phyloP scores from a whole-genome alignment of 2,113 vertebrate species.

The Brachyistius frenatus region DNA sequence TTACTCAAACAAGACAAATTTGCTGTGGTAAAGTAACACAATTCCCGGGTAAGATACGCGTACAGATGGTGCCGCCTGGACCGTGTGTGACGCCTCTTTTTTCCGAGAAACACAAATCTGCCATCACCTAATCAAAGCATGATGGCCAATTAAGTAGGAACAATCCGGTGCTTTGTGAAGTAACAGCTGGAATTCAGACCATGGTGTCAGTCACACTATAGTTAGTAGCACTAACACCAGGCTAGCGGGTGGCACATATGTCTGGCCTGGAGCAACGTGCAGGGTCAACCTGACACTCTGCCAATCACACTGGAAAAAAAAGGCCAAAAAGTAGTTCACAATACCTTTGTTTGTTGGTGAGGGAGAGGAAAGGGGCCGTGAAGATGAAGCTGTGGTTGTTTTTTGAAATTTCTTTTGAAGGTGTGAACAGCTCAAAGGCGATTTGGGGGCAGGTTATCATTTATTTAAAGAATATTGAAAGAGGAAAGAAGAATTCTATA shows the following conservation, averaged over 20 bases:
- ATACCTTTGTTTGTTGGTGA: conserved; percentile 12
- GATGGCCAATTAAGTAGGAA: conserved; percentile 35
- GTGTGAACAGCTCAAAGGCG: conserved; percentile 16
- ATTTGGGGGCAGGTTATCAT: conserved; percentile 16
- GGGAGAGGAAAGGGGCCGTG: not conserved
- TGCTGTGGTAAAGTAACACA: not conserved
- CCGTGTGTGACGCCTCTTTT: conserved; percentile 17
- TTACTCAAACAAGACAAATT: not conserved
- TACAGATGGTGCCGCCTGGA: conserved; percentile 48
- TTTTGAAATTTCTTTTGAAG: conserved; percentile 20
- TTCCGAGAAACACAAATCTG: conserved; percentile 28
- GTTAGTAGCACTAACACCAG: conserved; percentile 57
- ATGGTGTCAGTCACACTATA: conserved; percentile 66
- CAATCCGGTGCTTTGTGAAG: not conserved
- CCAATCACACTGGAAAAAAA: conserved; percentile 56
- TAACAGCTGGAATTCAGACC: conserved; percentile 61
- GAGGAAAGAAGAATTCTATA: not conserved
- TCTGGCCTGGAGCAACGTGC: conserved; percentile 36
- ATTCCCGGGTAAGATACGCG: not conserved
- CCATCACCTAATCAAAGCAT: conserved; percentile 39
- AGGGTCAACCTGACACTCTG: conserved; percentile 49
- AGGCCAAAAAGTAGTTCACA: not conserved
- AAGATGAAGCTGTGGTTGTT: not conserved
- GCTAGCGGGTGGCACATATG: conserved; percentile 51
- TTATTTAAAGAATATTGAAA: conserved; percentile 20